Evolutionary conservation across 1,140 invertebrate species (phyloP), one percentile per base, ranked within the genome.

Genomic region (Rhagoletis pomonella): DNA sequence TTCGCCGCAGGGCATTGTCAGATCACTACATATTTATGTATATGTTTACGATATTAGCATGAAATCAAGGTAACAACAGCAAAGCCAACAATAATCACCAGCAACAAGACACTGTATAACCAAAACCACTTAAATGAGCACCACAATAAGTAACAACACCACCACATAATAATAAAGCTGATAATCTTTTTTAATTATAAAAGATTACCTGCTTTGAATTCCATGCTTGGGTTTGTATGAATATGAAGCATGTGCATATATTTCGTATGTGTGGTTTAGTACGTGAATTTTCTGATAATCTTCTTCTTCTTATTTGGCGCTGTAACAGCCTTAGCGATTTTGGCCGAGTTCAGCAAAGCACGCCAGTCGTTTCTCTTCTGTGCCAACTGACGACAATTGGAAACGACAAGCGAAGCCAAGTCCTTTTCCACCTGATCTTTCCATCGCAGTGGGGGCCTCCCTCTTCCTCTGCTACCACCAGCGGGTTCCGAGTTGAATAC

Each of bases 151-250:
- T 29, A 44, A n/a, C 67, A 42, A 73, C 73, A 29, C n/a, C 44
- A 55, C 14, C 73, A 55, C 3, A 81, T 55, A 81, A 81, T n/a
- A 81, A 81, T 81, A 29, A 81, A n/a, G 50, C 44, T 47, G 55
- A 7, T 81, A 81, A 81, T 55, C 55, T 17, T 55, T 81, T 81
- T 81, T 55, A 81, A 81, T 81, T 81, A 81, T 81, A 81, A 50
- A 55, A 50, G 73, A 81, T 81, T 81, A 73, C 67, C 73, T 55
- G 50, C 73, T 81, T 55, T 55, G 19, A 81, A 81, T 58, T 55
- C 73, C 55, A 55, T 81, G 19, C n/a, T 47, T 81, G 14, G 10
- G 14, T 9, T n/a, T 12, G 3, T 62, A 14, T 17, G 3, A 12
- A 4, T 62, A 12, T 10, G 60, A 12, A 3, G 17, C 14, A n/a